Conservation (phyloP, 2,888 invertebrate genomes). For the Lysandra coridon region DNA sequence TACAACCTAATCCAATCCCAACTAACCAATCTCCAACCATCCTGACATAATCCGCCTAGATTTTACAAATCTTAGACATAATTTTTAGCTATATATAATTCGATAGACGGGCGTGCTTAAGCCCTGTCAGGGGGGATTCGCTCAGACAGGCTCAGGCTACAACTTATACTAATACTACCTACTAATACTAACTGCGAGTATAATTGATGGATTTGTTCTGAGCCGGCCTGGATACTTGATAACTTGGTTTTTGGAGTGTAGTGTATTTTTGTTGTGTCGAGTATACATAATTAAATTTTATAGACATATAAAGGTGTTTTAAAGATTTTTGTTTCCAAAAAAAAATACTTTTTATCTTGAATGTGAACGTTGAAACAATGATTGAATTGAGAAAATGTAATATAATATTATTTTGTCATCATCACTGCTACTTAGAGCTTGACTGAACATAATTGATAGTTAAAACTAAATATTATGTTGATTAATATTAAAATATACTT, state of each 20-base stretch:
- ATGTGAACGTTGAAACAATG: too few species aligned
- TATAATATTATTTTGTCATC: too few species aligned
- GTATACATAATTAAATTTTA: background rate
- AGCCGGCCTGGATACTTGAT: slow-evolving; percentile 1
- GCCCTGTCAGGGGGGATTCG: slow-evolving; percentile 31
- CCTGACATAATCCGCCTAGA: background rate
- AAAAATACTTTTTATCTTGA: too few species aligned
- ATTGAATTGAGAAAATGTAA: too few species aligned
- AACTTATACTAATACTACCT: background rate
- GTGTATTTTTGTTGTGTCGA: background rate
- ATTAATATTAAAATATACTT: too few species aligned
- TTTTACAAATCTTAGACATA: background rate
- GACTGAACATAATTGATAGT: too few species aligned
- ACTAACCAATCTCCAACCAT: background rate
- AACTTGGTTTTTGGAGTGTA: background rate
- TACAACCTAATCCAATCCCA: background rate
- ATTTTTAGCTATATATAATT: slow-evolving; percentile 7
- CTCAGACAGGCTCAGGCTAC: slow-evolving; percentile 29
- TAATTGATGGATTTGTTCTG: slow-evolving; percentile 26
- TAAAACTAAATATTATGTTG: too few species aligned
- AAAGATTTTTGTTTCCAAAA: too few species aligned
- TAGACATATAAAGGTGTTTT: background rate
- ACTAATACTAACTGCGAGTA: background rate
- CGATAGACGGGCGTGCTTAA: slow-evolving; percentile 25
- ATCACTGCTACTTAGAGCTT: too few species aligned